Percentiles rank a stretch among this genome's conserved stretches.
phyloP scores from a whole-genome alignment of 2,888 invertebrate species.

The Sinelater perroti region DNA sequence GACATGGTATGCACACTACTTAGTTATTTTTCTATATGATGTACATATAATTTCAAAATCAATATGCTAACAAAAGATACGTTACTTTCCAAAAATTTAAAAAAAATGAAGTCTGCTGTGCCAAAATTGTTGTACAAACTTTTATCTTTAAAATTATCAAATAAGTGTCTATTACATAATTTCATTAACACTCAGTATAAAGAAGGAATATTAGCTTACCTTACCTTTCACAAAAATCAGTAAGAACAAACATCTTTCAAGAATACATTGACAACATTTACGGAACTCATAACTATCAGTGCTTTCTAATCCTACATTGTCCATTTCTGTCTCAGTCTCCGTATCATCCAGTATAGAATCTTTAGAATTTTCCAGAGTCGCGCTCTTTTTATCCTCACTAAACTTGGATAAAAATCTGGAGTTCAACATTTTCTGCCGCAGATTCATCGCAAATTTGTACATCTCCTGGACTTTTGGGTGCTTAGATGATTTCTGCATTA shows the following conservation, averaged over 20 bases:
- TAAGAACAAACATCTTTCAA: slow-evolving; percentile 63
- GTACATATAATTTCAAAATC: no score
- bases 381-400: slow-evolving; percentile 30
- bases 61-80: no score
- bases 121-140: neutral
- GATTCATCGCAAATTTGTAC: slow-evolving; percentile 51
- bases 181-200: neutral
- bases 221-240: slow-evolving; percentile 62
- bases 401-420: slow-evolving; percentile 33
- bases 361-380: slow-evolving; percentile 31
- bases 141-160: no score
- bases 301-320: slow-evolving; percentile 31
- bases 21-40: no score
- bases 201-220: no score
- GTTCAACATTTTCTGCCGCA: slow-evolving; percentile 53
- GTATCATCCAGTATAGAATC: slow-evolving; percentile 28
- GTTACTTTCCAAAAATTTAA: no score
- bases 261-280: slow-evolving; percentile 59
- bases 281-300: slow-evolving; percentile 47
- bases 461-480: slow-evolving; percentile 54
- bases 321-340: slow-evolving; percentile 31
- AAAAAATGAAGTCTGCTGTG: no score
- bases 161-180: no score
- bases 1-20: neutral
- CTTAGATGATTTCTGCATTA: slow-evolving; percentile 55